These are phyloP conservation scores for Chloroclysta siterata DNA, from an alignment of 2,888 invertebrate genomes.

Conservation along the genomic window DNA sequence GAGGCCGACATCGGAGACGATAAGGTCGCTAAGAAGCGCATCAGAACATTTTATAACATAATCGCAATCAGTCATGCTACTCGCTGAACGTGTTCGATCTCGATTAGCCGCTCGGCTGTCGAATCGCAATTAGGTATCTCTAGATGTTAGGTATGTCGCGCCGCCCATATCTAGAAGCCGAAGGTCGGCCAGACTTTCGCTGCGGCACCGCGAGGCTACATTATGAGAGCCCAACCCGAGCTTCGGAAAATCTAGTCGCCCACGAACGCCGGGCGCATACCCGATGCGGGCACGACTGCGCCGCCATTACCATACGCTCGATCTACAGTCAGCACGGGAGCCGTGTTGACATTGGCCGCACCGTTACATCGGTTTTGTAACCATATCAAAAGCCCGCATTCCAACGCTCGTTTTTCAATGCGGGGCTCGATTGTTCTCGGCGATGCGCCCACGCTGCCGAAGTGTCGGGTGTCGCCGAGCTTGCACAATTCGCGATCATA, in stretches of 20 bases:
- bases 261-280: slow-evolving; percentile 62
- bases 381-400: slow-evolving; percentile 78
- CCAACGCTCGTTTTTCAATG: slow-evolving; percentile 68
- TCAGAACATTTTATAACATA: slow-evolving; percentile 43
- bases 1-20: slow-evolving; percentile 43
- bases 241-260: slow-evolving; percentile 78
- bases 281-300: slow-evolving; percentile 54
- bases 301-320: slow-evolving; percentile 72
- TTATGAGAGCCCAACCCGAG: slow-evolving; percentile 70
- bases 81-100: slow-evolving; percentile 44
- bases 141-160: slow-evolving; percentile 65
- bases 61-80: slow-evolving; percentile 41
- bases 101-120: slow-evolving; percentile 45
- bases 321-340: slow-evolving; percentile 66
- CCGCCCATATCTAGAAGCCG: slow-evolving; percentile 76
- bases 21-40: slow-evolving; percentile 43
- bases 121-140: slow-evolving; percentile 70
- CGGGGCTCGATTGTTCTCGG: slow-evolving; percentile 71
- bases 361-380: slow-evolving; percentile 78
- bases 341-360: slow-evolving; percentile 81
- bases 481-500: slow-evolving; percentile 66
- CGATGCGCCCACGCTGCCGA: slow-evolving; percentile 64
- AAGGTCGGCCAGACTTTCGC: slow-evolving; percentile 84
- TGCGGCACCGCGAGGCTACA: slow-evolving; percentile 60
- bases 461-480: slow-evolving; percentile 63